phyloP scores from a whole-genome alignment of 2,113 vertebrate species.

The Strix aluco region DNA sequence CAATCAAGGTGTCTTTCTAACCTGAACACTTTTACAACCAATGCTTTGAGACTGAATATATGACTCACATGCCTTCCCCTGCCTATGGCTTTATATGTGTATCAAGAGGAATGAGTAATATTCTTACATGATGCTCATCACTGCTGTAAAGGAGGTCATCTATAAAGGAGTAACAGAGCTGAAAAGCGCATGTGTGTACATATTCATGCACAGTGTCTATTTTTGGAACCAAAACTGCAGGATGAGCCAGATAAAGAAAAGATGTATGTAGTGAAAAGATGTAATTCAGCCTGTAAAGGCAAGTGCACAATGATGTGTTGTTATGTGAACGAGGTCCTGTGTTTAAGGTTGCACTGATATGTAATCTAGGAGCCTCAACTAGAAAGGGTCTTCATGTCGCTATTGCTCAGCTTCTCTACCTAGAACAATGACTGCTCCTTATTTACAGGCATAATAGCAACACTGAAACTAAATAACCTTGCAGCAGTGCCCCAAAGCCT shows the following conservation, averaged over 20 bases:
- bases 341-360: neutral
- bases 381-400: neutral
- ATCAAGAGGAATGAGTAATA: neutral
- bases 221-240: constrained; percentile 29
- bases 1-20: neutral
- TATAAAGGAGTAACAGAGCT: neutral
- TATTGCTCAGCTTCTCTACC: neutral
- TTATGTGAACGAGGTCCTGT: rapidly evolving
- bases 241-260: neutral
- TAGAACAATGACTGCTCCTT: neutral
- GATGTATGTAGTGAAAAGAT: neutral
- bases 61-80: rapidly evolving
- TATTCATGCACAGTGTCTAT: neutral
- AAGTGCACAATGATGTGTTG: neutral
- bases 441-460: neutral
- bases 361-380: neutral
- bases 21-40: neutral
- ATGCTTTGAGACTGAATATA: neutral
- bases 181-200: neutral
- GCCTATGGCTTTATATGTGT: neutral
- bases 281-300: neutral
- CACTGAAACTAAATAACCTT: neutral
- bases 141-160: constrained; percentile 29
- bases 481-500: neutral
- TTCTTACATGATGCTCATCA: neutral